These are phyloP conservation scores for Tachysurus fulvidraco DNA, from an alignment of 2,113 vertebrate genomes.

Conservation along the genomic window DNA sequence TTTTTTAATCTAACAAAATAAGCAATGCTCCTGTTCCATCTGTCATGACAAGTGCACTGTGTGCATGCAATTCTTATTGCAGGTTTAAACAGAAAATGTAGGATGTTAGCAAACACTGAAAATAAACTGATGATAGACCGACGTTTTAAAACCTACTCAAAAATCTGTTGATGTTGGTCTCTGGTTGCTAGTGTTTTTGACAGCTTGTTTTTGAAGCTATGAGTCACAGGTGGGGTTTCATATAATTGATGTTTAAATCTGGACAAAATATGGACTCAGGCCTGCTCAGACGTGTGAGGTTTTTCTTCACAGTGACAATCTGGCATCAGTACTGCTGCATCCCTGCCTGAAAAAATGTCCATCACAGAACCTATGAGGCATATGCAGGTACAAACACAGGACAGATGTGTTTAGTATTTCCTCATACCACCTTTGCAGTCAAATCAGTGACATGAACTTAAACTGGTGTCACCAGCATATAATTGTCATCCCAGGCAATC, in stretches of 20 bases:
- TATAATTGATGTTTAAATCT: conserved; percentile 31
- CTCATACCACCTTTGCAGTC: not conserved
- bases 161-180: not conserved
- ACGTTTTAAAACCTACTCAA: no score
- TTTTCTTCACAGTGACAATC: conserved; percentile 33
- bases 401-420: not conserved
- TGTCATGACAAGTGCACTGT: not conserved
- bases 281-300: conserved; percentile 33
- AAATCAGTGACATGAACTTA: conserved; percentile 33
- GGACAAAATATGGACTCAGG: not conserved
- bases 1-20: not conserved
- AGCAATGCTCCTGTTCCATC: not conserved
- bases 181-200: not conserved
- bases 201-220: not conserved
- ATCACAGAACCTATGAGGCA: conserved; percentile 17
- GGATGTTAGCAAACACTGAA: not conserved
- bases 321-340: not conserved
- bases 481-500: not conserved
- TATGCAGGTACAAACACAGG: not conserved
- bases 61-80: not conserved
- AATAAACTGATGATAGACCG: not conserved
- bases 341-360: conserved; percentile 41
- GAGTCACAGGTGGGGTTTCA: conserved; percentile 23
- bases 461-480: not conserved
- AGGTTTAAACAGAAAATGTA: not conserved